phyloP scores from a whole-genome alignment of 2,888 invertebrate species.

The Seira musarum region DNA sequence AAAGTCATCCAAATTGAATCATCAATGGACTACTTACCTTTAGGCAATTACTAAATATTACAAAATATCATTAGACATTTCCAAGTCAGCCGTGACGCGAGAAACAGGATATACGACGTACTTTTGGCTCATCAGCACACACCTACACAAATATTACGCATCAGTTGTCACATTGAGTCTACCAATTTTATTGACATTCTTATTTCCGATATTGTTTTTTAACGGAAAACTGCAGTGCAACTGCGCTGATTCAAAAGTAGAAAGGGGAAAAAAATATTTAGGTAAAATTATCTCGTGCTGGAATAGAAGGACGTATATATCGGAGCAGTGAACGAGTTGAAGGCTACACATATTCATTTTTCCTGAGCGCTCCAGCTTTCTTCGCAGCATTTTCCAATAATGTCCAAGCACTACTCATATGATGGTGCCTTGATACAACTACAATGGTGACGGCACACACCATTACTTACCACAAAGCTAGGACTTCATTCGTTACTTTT shows the following conservation, averaged over 20 bases:
- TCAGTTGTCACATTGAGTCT: not conserved
- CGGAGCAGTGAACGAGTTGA: constrained; percentile 55
- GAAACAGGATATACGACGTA: too few species aligned
- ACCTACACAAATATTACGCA: not conserved
- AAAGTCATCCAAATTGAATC: too few species aligned
- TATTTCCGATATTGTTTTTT: not conserved
- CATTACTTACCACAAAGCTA: not conserved
- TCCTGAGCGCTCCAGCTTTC: not conserved
- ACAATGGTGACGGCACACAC: not conserved
- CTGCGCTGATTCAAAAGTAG: constrained; percentile 54
- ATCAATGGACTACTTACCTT: too few species aligned
- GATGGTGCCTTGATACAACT: not conserved
- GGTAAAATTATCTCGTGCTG: constrained; percentile 27
- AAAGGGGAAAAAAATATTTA: constrained; percentile 33
- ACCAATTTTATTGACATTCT: not conserved
- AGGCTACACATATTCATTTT: constrained; percentile 31
- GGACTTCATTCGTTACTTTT: not conserved
- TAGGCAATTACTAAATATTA: too few species aligned
- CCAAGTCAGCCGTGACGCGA: too few species aligned
- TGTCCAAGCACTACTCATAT: too few species aligned
- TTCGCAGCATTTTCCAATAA: too few species aligned
- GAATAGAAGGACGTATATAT: constrained; percentile 45
- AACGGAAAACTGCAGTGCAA: constrained; percentile 54
- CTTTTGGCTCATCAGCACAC: not conserved
- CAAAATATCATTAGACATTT: too few species aligned